Percentiles rank a stretch among this genome's conserved stretches.
phyloP scores from a whole-genome alignment of 2,797 vertebrate genomes.

The Sebastes hubbsi region DNA sequence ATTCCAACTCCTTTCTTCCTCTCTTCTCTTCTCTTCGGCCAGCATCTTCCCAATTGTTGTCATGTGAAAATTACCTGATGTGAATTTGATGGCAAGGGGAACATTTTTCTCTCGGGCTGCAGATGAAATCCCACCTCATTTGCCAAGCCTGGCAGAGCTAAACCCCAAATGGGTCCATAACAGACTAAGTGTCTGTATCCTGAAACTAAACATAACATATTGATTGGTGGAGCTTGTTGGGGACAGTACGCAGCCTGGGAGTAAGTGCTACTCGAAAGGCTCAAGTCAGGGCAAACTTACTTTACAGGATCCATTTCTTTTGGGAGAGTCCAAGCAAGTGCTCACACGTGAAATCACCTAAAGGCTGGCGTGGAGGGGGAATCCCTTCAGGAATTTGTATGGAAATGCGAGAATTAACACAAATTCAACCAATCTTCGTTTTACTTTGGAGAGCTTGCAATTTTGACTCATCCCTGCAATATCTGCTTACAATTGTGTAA shows the following conservation, averaged over 20 bases:
- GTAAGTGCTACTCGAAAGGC: conserved; percentile 21
- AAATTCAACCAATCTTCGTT: conserved; percentile 1
- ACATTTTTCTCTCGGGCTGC: conserved; percentile 5
- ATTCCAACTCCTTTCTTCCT: conserved; percentile 1
- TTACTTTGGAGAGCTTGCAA: neutral
- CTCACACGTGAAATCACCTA: conserved; percentile 10
- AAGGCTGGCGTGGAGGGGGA: neutral
- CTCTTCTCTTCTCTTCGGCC: neutral
- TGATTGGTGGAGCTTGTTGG: conserved; percentile 21
- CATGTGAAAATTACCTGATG: conserved; percentile 39
- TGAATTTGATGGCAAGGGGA: conserved; percentile 32
- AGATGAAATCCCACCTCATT: conserved; percentile 22
- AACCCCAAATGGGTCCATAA: conserved; percentile 21
- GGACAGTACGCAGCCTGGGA: neutral
- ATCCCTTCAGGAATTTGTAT: neutral
- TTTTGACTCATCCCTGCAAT: conserved; percentile 5
- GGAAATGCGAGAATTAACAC: conserved; percentile 14
- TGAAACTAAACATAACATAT: conserved; percentile 42
- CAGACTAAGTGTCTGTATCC: conserved; percentile 26
- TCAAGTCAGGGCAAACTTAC: conserved; percentile 5
- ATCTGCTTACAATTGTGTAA: neutral
- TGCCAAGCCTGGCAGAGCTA: neutral
- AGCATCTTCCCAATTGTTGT: conserved; percentile 7
- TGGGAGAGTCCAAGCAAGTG: conserved; percentile 4
- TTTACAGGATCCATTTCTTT: conserved; percentile 32